These are phyloP conservation scores for Lophochroa leadbeateri DNA, from an alignment of 2,113 vertebrate genomes.

Conservation along the genomic window DNA sequence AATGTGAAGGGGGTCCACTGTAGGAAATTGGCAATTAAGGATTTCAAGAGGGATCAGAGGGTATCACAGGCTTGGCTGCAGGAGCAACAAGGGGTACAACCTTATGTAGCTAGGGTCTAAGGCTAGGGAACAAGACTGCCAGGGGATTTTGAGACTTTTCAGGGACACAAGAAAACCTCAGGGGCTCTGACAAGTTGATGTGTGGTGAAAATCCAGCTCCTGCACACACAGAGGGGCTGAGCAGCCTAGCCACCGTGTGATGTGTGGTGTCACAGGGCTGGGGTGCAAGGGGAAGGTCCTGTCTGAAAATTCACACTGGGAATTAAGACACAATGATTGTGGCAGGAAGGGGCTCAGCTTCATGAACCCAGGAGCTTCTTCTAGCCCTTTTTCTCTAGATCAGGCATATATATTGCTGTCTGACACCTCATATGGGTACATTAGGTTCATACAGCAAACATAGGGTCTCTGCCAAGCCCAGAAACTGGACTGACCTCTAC, in stretches of 20 bases:
- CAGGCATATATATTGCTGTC: background rate
- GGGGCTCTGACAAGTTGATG: background rate
- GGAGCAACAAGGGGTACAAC: background rate
- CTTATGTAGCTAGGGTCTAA: background rate
- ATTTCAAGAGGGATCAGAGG: background rate
- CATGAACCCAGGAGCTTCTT: background rate
- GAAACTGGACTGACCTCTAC: background rate
- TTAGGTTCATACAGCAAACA: background rate
- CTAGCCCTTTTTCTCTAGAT: background rate
- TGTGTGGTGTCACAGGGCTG: background rate
- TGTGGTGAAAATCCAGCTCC: background rate
- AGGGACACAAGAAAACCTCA: background rate
- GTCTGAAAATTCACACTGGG: background rate
- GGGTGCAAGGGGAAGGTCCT: background rate
- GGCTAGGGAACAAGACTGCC: background rate
- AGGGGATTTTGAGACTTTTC: background rate
- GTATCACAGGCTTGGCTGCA: background rate
- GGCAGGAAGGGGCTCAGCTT: background rate
- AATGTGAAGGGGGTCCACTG: fast-evolving
- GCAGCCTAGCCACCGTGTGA: background rate
- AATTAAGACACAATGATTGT: background rate
- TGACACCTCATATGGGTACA: background rate
- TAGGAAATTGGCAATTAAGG: background rate
- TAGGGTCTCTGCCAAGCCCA: background rate
- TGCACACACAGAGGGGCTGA: fast-evolving